Evolutionary conservation across 2,888 invertebrate genomes (phyloP).

Genomic region (Euproctis similis): DNA sequence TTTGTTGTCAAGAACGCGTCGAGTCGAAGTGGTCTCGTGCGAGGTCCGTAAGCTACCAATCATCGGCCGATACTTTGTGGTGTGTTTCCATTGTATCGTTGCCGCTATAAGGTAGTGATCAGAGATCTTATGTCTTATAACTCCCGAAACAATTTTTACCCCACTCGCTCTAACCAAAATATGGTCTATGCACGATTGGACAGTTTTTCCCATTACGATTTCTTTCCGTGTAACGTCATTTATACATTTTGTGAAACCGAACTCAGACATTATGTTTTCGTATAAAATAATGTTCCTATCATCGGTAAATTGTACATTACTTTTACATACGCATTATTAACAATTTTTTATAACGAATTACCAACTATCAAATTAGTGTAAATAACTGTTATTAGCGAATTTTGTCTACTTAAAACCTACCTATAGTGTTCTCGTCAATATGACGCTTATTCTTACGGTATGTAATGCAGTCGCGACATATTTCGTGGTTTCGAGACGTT

Average conservation of each 20-base stretch:
- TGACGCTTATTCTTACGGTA: too few relatives aligned
- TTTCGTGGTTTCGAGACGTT: too few relatives aligned
- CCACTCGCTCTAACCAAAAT: slow-evolving; percentile 1
- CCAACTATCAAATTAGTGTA: too few relatives aligned
- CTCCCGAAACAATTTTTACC: not conserved
- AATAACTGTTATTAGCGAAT: too few relatives aligned
- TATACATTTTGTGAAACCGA: not conserved
- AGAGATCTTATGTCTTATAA: slow-evolving; percentile 2
- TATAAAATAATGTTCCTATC: too few relatives aligned
- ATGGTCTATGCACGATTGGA: slow-evolving; percentile 4
- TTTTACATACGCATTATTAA: too few relatives aligned
- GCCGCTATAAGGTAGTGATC: slow-evolving; percentile 2
- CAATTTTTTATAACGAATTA: too few relatives aligned
- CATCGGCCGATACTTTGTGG: not conserved
- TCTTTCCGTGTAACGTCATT: slow-evolving; percentile 3
- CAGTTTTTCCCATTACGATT: slow-evolving; percentile 1
- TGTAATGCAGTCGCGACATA: too few relatives aligned
- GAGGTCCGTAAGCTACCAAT: not conserved
- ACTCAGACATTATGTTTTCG: slow-evolving; percentile 1
- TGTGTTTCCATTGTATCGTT: slow-evolving; percentile 1
- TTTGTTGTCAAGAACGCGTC: not conserved
- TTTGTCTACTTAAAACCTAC: too few relatives aligned
- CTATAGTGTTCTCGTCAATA: too few relatives aligned
- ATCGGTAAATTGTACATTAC: too few relatives aligned
- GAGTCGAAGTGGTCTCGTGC: not conserved